Percentiles rank a stretch among this genome's conserved stretches.
Evolutionary conservation across 2,888 invertebrate genomes (phyloP).

Genomic region (Camptogramma bilineatum): DNA sequence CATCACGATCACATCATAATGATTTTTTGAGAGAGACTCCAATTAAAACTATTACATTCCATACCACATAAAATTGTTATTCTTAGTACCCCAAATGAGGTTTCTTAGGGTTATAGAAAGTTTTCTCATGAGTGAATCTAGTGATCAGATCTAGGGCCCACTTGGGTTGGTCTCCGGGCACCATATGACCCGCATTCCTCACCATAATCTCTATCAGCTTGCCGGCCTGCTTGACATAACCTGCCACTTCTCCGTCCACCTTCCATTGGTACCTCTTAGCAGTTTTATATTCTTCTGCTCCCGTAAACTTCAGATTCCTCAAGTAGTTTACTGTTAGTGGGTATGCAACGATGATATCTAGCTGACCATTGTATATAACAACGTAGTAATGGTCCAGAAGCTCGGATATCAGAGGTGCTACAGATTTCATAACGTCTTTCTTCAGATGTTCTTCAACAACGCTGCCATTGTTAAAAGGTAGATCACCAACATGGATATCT

Average conservation of each 20-base stretch:
- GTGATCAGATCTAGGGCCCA: slow-evolving; percentile 91
- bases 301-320: slow-evolving; percentile 88
- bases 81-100: slow-evolving; percentile 41
- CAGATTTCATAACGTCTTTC: slow-evolving; percentile 92
- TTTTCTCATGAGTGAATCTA: slow-evolving; percentile 86
- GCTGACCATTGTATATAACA: slow-evolving; percentile 94
- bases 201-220: slow-evolving; percentile 91
- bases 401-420: slow-evolving; percentile 89
- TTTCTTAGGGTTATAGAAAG: slow-evolving; percentile 55
- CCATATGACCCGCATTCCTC: slow-evolving; percentile 93
- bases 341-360: slow-evolving; percentile 96
- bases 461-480: slow-evolving; percentile 87
- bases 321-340: slow-evolving; percentile 93
- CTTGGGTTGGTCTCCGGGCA: slow-evolving; percentile 91
- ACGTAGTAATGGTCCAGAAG: slow-evolving; percentile 89
- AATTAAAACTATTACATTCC: too few relatives aligned
- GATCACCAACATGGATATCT: slow-evolving; percentile 94
- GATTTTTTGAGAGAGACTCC: too few relatives aligned
- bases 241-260: slow-evolving; percentile 89
- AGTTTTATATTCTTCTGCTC: slow-evolving; percentile 87
- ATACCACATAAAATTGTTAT: background rate
- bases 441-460: slow-evolving; percentile 89
- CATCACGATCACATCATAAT: too few relatives aligned
- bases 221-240: slow-evolving; percentile 90
- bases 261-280: slow-evolving; percentile 89